These are phyloP conservation scores for Agrotis exclamationis DNA, from an alignment of 2,888 invertebrate species.

Conservation along the genomic window DNA sequence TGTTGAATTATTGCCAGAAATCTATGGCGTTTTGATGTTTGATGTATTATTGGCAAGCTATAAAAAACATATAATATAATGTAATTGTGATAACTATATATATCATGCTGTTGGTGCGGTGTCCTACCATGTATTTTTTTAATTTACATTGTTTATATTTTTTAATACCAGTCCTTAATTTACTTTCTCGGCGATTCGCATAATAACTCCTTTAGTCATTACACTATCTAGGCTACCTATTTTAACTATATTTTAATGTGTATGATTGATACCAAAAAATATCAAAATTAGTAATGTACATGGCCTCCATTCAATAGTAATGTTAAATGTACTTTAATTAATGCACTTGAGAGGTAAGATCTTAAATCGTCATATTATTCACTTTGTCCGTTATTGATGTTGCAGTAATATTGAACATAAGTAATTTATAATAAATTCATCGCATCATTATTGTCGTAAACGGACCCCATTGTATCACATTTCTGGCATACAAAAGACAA, in stretches of 20 bases:
- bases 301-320: conserved; percentile 81
- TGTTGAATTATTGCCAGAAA: conserved; percentile 88
- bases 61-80: conserved; percentile 67
- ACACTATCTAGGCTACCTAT: conserved; percentile 62
- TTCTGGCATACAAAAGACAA: conserved; percentile 91
- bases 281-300: conserved; percentile 75
- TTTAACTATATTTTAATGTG: conserved; percentile 70
- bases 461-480: conserved; percentile 85
- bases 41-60: conserved; percentile 85
- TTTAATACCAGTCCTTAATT: conserved; percentile 56
- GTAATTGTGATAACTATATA: conserved; percentile 83
- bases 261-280: conserved; percentile 80
- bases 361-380: conserved; percentile 74
- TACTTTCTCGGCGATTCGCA: conserved; percentile 66
- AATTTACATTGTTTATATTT: conserved; percentile 62
- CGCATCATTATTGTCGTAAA: conserved; percentile 75
- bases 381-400: conserved; percentile 81
- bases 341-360: conserved; percentile 81
- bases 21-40: conserved; percentile 84
- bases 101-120: conserved; percentile 83
- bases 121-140: conserved; percentile 68
- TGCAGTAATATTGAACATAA: conserved; percentile 81
- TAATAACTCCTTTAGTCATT: conserved; percentile 71
- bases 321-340: conserved; percentile 76
- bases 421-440: conserved; percentile 72